Conservation (phyloP, 2,797 vertebrate species). For the Moxostoma hubbsi region DNA sequence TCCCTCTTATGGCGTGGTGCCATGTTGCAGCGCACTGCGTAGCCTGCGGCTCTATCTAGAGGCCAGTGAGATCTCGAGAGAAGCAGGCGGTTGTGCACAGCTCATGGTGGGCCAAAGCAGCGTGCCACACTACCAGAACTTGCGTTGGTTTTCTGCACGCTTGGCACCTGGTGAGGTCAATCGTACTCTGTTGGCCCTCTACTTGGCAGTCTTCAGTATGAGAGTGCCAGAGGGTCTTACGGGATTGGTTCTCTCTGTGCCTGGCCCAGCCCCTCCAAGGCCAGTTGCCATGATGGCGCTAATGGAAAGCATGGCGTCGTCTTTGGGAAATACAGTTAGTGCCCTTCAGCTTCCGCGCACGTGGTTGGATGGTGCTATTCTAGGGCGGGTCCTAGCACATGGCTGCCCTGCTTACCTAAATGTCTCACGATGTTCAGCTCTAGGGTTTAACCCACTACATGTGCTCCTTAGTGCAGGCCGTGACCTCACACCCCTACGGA, state of each 20-base stretch:
- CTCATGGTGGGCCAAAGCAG: conserved; percentile 98
- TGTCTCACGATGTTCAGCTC: conserved; percentile 88
- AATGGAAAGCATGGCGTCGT: conserved; percentile 83
- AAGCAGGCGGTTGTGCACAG: conserved; percentile 90
- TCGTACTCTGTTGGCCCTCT: conserved; percentile 93
- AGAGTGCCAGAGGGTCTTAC: conserved; percentile 88
- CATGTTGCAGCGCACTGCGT: conserved; percentile 88
- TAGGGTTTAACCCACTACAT: conserved; percentile 86
- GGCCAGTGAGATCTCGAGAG: conserved; percentile 81
- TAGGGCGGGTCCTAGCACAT: conserved; percentile 87
- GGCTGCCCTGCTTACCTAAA: conserved; percentile 91
- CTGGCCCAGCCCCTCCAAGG: conserved; percentile 85
- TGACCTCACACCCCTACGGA: conserved; percentile 83
- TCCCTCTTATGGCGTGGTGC: conserved; percentile 92
- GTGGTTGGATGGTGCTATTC: conserved; percentile 87
- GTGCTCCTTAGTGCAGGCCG: conserved; percentile 79
- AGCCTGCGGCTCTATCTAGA: conserved; percentile 64
- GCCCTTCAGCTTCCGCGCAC: conserved; percentile 92
- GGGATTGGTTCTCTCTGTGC: conserved; percentile 91
- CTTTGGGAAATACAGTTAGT: conserved; percentile 76
- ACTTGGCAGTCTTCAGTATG: conserved; percentile 92
- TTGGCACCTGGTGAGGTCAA: conserved; percentile 91
- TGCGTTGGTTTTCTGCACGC: conserved; percentile 91
- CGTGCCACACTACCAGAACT: conserved; percentile 93
- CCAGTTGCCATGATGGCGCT: conserved; percentile 83